A percentile compares a stretch with the other conserved stretches of the same genome.
Conservation (phyloP, 2,113 vertebrate genomes). For the Nanorana parkeri region DNA sequence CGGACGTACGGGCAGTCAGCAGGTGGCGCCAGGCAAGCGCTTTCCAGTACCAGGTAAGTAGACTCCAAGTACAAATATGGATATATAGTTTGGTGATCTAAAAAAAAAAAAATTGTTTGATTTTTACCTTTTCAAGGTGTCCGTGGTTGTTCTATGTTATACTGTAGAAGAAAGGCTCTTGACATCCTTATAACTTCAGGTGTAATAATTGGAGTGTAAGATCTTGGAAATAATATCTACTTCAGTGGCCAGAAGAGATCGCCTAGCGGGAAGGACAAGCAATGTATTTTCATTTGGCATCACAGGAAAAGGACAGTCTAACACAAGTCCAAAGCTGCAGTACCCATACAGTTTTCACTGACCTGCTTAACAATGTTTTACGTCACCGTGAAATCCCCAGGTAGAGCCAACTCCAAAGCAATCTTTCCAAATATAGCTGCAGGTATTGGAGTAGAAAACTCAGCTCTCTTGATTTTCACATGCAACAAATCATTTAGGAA, state of each 20-base stretch:
- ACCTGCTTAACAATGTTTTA: conserved; percentile 38
- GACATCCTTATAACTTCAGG: no score
- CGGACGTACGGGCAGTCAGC: no score
- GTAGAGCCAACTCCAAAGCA: conserved; percentile 34
- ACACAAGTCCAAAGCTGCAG: neutral
- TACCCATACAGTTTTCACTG: conserved; percentile 11
- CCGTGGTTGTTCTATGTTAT: no score
- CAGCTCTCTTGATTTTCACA: neutral
- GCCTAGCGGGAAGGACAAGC: neutral
- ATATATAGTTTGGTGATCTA: no score
- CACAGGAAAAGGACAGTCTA: neutral
- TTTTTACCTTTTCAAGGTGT: no score
- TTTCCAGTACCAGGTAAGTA: no score
- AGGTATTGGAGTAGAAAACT: conserved; percentile 44
- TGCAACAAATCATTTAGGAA: neutral
- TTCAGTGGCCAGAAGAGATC: neutral
- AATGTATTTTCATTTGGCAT: conserved; percentile 10
- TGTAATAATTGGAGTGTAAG: neutral
- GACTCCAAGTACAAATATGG: no score
- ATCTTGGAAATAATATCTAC: neutral
- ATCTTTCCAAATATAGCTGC: conserved; percentile 47
- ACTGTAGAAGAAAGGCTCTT: no score
- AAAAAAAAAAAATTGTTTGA: no score
- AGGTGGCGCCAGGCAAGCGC: no score
- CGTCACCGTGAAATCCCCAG: conserved; percentile 48